Percentiles rank a stretch among this genome's conserved stretches.
Conservation (phyloP, 1,140 invertebrate species). For the Drosophila tropicalis region DNA sequence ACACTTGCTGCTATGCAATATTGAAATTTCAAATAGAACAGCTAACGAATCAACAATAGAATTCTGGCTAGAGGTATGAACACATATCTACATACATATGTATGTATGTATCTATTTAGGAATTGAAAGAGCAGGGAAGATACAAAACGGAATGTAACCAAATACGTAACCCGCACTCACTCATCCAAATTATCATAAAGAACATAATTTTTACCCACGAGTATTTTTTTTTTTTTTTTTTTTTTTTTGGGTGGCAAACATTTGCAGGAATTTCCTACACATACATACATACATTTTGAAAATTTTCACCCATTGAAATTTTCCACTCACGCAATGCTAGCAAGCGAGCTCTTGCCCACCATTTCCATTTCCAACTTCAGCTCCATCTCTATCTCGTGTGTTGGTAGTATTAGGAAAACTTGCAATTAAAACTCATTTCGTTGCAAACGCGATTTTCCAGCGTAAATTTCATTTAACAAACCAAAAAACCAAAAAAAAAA, state of each 20-base stretch:
- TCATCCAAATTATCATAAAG: slow-evolving; percentile 73
- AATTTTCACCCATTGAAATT: slow-evolving; percentile 12
- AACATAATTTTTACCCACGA: slow-evolving; percentile 65
- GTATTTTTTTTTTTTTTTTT: not conserved
- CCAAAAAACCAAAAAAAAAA: slow-evolving; percentile 43
- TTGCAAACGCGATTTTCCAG: slow-evolving; percentile 74
- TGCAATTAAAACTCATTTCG: slow-evolving; percentile 82
- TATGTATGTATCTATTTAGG: not conserved
- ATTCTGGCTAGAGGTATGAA: not conserved
- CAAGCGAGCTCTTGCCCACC: slow-evolving; percentile 2
- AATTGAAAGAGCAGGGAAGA: not conserved
- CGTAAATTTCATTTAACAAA: slow-evolving; percentile 72
- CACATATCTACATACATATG: not conserved
- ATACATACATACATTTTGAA: slow-evolving; percentile 10
- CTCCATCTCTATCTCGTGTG: slow-evolving; percentile 47
- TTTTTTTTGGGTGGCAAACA: slow-evolving; percentile 35
- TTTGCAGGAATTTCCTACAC: slow-evolving; percentile 54
- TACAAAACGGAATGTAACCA: not conserved
- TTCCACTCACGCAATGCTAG: slow-evolving; percentile 25
- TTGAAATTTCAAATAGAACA: slow-evolving; percentile 49
- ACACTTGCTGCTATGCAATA: slow-evolving; percentile 44
- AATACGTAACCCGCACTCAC: slow-evolving; percentile 37
- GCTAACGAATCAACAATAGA: slow-evolving; percentile 34
- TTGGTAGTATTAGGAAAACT: slow-evolving; percentile 72
- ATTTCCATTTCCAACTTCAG: not conserved